phyloP scores from a whole-genome alignment of 2,888 invertebrate species.

The Himalopsyche japonica region DNA sequence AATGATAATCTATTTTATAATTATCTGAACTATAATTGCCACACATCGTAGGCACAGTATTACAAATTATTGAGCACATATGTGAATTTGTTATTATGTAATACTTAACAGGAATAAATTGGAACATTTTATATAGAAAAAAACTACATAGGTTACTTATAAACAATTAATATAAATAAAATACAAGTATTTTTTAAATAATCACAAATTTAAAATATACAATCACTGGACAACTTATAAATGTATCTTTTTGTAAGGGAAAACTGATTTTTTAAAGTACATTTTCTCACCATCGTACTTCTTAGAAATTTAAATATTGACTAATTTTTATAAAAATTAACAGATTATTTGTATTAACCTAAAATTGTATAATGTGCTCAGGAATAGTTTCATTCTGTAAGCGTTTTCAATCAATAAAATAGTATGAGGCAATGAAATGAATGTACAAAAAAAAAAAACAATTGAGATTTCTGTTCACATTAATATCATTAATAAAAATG shows the following conservation, averaged over 20 bases:
- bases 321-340: too few relatives aligned
- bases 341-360: too few relatives aligned
- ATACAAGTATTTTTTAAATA: background rate
- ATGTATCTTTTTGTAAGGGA: background rate
- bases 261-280: background rate
- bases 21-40: background rate
- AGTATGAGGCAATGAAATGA: too few relatives aligned
- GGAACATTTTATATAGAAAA: background rate
- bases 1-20: background rate
- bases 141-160: background rate
- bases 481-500: too few relatives aligned
- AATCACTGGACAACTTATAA: background rate
- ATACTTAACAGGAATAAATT: background rate
- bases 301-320: too few relatives aligned
- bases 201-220: background rate
- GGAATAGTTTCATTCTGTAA: too few relatives aligned
- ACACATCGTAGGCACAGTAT: background rate
- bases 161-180: background rate
- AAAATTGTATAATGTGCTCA: too few relatives aligned
- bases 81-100: background rate
- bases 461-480: too few relatives aligned
- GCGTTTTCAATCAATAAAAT: too few relatives aligned
- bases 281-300: too few relatives aligned
- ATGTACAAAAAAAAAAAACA: too few relatives aligned
- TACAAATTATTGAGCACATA: background rate